A percentile compares a stretch with the other conserved stretches of the same genome.
These are phyloP conservation scores for Hoplostethus atlanticus DNA, from an alignment of 2,797 vertebrate species.

Conservation along the genomic window DNA sequence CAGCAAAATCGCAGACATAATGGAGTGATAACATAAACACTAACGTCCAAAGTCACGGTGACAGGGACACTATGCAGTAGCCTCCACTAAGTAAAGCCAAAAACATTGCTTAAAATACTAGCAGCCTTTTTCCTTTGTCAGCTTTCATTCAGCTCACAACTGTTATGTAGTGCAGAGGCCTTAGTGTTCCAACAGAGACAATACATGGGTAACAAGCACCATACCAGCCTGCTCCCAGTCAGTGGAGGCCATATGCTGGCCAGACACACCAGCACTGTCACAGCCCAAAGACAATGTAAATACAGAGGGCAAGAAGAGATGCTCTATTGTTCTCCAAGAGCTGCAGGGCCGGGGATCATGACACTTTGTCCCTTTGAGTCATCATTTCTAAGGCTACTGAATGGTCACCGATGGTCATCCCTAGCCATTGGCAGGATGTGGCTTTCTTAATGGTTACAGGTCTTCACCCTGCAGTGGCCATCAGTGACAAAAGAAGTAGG, in stretches of 20 bases:
- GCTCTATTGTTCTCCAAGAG: conserved; percentile 73
- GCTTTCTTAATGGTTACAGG: conserved; percentile 13
- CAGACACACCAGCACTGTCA: conserved; percentile 74
- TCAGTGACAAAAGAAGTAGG: conserved; percentile 36
- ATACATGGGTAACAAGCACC: conserved; percentile 64
- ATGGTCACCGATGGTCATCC: conserved; percentile 50
- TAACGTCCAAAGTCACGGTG: conserved; percentile 18
- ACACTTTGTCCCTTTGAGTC: conserved; percentile 64
- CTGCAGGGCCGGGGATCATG: conserved; percentile 44
- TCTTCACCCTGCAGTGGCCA: conserved; percentile 26
- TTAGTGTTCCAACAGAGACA: conserved; percentile 56
- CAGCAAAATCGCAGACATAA: conserved; percentile 30
- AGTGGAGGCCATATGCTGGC: conserved; percentile 77
- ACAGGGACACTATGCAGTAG: not conserved
- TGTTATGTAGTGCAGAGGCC: conserved; percentile 2
- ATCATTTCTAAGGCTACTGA: conserved; percentile 49
- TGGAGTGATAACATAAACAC: conserved; percentile 22
- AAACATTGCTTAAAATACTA: conserved; percentile 1
- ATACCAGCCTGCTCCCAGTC: conserved; percentile 43
- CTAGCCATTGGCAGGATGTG: conserved; percentile 45
- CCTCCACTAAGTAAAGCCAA: conserved; percentile 2
- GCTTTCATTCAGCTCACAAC: conserved; percentile 17
- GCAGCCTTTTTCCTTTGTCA: conserved; percentile 13
- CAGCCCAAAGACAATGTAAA: conserved; percentile 64
- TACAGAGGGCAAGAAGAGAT: conserved; percentile 66